phyloP scores from a whole-genome alignment of 2,888 invertebrate species.

The Dendrolimus houi region DNA sequence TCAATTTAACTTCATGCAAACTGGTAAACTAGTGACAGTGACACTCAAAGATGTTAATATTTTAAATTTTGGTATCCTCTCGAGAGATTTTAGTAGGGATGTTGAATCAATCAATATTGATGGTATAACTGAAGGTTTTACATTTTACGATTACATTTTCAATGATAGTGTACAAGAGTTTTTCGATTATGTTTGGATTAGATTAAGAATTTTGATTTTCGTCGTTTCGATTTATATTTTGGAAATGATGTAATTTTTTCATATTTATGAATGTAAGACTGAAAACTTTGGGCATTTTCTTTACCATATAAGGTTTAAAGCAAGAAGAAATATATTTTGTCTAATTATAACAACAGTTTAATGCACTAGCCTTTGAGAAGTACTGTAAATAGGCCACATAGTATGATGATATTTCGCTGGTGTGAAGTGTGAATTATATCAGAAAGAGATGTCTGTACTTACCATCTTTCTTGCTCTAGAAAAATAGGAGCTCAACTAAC shows the following conservation, averaged over 20 bases:
- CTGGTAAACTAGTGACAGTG: slow-evolving; percentile 24
- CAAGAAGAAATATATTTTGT: too few relatives aligned
- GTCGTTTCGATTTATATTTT: slow-evolving; percentile 61
- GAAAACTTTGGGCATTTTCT: too few relatives aligned
- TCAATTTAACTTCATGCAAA: slow-evolving; percentile 24
- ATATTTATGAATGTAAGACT: too few relatives aligned
- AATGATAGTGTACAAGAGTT: slow-evolving; percentile 47
- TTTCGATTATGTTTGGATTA: slow-evolving; percentile 63
- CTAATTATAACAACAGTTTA: too few relatives aligned
- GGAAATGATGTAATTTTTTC: slow-evolving; percentile 55
- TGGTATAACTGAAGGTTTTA: slow-evolving; percentile 15
- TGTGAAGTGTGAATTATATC: too few relatives aligned
- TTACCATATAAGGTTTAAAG: too few relatives aligned
- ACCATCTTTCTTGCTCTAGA: too few relatives aligned
- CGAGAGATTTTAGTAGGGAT: slow-evolving; percentile 40
- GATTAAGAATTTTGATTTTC: slow-evolving; percentile 46
- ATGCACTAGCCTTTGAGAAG: too few relatives aligned
- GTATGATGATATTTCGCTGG: too few relatives aligned
- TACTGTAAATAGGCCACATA: too few relatives aligned
- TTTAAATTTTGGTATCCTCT: slow-evolving; percentile 39
- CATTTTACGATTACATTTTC: slow-evolving; percentile 36
- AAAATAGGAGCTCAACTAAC: too few relatives aligned
- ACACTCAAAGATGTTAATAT: slow-evolving; percentile 28
- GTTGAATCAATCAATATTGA: slow-evolving; percentile 14
- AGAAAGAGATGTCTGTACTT: too few relatives aligned